These are phyloP conservation scores for Microcebus tavaratra DNA, from an alignment of 2,113 vertebrate species.

Conservation along the genomic window DNA sequence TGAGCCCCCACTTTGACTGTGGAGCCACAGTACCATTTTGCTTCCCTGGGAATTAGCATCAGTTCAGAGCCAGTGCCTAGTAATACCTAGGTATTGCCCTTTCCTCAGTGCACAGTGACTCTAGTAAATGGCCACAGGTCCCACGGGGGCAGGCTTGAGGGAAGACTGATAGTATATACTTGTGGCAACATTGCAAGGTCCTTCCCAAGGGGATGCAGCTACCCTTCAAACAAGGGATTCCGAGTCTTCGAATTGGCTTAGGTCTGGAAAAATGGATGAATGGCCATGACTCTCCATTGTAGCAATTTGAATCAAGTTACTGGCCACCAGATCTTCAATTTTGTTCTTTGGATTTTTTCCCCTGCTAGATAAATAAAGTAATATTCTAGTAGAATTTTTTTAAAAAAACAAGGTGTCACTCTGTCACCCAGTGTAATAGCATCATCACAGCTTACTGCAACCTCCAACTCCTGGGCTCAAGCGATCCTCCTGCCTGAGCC, in stretches of 20 bases:
- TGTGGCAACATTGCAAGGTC: neutral
- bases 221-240: neutral
- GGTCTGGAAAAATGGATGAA: neutral
- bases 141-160: neutral
- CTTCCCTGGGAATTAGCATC: neutral
- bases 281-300: neutral
- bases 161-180: neutral
- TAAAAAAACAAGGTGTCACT: too few relatives aligned
- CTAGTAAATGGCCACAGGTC: neutral
- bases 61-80: neutral
- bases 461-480: too few relatives aligned
- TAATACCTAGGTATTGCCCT: neutral
- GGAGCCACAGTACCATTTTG: neutral
- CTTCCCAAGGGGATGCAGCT: neutral
- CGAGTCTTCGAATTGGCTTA: neutral
- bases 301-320: neutral
- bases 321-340: neutral
- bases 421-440: too few relatives aligned
- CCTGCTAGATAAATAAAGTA: neutral
- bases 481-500: too few relatives aligned
- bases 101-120: neutral
- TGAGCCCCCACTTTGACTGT: neutral
- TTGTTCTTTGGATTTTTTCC: neutral
- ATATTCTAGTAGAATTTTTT: neutral
- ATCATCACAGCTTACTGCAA: too few relatives aligned